Conservation (phyloP, 1,140 invertebrate genomes). For the Araneus ventricosus region DNA sequence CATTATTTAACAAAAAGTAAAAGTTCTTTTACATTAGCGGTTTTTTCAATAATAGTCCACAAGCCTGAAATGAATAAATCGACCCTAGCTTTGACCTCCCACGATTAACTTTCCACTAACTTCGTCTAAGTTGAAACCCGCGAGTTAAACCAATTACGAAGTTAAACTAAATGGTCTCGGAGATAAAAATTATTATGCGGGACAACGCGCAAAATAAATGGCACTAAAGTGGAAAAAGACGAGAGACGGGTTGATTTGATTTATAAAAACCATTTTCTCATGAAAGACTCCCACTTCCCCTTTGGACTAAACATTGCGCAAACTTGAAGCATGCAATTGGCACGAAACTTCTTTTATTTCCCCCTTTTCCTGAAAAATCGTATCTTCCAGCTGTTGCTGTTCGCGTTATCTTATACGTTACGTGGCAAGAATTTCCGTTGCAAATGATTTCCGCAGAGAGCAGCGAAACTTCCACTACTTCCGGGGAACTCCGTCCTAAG, state of each 20-base stretch:
- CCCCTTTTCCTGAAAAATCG: conserved; percentile 38
- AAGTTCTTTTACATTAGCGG: too few species aligned
- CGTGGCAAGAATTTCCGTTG: conserved; percentile 66
- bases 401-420: conserved; percentile 50
- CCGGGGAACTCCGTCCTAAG: conserved; percentile 47
- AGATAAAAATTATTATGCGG: conserved; percentile 15
- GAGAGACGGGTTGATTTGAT: conserved; percentile 38
- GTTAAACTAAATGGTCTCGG: neutral
- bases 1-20: too few species aligned
- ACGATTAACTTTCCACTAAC: neutral
- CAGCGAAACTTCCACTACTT: conserved; percentile 38
- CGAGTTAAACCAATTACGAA: neutral
- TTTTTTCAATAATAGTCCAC: too few species aligned
- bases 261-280: conserved; percentile 14
- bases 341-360: conserved; percentile 48
- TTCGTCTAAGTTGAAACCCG: neutral
- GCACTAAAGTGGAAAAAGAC: conserved; percentile 26
- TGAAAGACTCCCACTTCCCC: conserved; percentile 23
- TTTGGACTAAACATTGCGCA: conserved; percentile 30
- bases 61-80: too few species aligned
- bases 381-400: conserved; percentile 57
- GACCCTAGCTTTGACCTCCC: neutral
- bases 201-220: conserved; percentile 14
- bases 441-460: conserved; percentile 63
- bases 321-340: conserved; percentile 61